Evolutionary conservation across 2,888 invertebrate genomes (phyloP).

Genomic region (Pharmacophagus antenor): DNA sequence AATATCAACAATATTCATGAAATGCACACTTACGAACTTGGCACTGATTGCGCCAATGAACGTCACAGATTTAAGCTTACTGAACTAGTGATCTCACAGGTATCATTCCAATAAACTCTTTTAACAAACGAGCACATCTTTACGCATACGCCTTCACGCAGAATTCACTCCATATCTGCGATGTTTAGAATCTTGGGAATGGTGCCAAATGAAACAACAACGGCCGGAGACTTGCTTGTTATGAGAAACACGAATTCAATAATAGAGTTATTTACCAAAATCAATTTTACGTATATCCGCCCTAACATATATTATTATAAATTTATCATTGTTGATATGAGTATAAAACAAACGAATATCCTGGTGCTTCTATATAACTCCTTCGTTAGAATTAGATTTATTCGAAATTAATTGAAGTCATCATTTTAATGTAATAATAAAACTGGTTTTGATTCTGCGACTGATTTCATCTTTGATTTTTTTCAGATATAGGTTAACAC

Average conservation of each 20-base stretch:
- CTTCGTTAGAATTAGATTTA: no score
- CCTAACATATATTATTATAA: slow-evolving; percentile 3
- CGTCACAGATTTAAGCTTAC: background rate
- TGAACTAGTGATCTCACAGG: background rate
- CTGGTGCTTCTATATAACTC: no score
- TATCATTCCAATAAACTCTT: slow-evolving; percentile 5
- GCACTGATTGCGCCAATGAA: background rate
- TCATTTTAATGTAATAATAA: no score
- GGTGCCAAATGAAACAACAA: slow-evolving; percentile 29
- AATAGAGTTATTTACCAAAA: slow-evolving; percentile 21
- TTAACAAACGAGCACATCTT: slow-evolving; percentile 7
- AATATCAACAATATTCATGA: background rate
- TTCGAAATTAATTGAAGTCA: no score
- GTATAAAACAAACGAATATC: no score
- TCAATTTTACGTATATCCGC: slow-evolving; percentile 3
- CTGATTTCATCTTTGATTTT: no score
- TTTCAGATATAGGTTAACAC: no score
- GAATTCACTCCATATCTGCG: slow-evolving; percentile 2
- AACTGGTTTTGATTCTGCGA: no score
- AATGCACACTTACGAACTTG: background rate
- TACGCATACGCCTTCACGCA: slow-evolving; percentile 5
- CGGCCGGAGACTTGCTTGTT: slow-evolving; percentile 16
- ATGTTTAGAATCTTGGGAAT: slow-evolving; percentile 30
- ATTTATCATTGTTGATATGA: no score
- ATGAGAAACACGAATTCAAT: slow-evolving; percentile 15